Evolutionary conservation across 23 tunicate species (phyloP), one percentile per base, ranked within the genome.

Genomic region (Trididemnum miniatum): DNA sequence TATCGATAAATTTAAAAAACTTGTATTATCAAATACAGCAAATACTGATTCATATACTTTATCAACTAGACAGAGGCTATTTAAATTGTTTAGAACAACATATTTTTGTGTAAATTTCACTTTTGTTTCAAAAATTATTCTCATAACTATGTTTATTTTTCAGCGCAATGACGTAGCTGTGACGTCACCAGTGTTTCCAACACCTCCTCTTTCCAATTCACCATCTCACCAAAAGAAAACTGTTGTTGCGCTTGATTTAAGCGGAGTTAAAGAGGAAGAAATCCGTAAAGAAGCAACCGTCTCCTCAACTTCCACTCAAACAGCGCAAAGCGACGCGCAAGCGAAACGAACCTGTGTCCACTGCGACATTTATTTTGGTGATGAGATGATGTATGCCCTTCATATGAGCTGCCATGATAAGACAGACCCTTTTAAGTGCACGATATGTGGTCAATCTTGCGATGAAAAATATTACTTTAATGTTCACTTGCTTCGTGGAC

Each of bases 331-430:
- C 1, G 69, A 64, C 12, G 24, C 77, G 20, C 59, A 31, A 27
- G 71, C 76, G 72, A 69, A 80, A 67, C 84, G 90, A 72, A 84
- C 89, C 1, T 93, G 98, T 74, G 57, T 34, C 5, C 86, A 88
- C 63, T 93, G 98, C 80, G 92, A 93, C 86, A 77, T 93, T 72
- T 82, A 81, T 2, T 93, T 93, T 62, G 93, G 98, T 27, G 98
- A 93, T 77, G 98, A 93, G 20, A 84, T 86, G 79, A 93, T 93
- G 98, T 84, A 80, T 69, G 98, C 98, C 0, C 74, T 93, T 67
- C 98, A 93, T 83, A 93, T 93, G 98, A 93, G 92, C 71, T 93
- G 98, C 66, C 98, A 93, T 75, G 98, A 93, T 67, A 80, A 85
- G 36, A 52, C 28, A 23, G 98, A 84, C 59, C 98, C 98, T 22